Percentiles rank a stretch among this genome's conserved stretches.
Evolutionary conservation across 2,113 vertebrate genomes (phyloP).

Genomic region (Falcunculus frontatus): DNA sequence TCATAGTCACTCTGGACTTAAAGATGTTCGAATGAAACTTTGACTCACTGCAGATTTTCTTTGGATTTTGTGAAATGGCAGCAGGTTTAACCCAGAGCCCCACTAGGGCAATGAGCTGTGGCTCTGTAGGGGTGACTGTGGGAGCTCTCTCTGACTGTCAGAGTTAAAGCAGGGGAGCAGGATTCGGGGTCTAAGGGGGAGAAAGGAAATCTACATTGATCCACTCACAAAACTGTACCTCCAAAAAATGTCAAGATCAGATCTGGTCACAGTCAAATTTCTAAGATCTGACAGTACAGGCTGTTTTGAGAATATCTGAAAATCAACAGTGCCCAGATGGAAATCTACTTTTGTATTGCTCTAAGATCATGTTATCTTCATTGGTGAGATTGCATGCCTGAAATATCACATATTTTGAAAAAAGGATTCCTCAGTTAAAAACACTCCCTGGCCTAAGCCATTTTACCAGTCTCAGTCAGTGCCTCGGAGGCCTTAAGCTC

Average conservation of each 20-base stretch:
- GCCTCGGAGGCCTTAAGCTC: neutral
- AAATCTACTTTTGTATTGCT: neutral
- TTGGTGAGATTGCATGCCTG: neutral
- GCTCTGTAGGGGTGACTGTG: neutral
- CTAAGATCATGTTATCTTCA: neutral
- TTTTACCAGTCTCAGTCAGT: neutral
- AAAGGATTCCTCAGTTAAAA: neutral
- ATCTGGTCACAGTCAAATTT: neutral
- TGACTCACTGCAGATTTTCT: neutral
- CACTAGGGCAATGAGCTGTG: neutral
- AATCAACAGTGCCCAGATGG: neutral
- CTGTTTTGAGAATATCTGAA: neutral
- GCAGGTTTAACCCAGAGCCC: neutral
- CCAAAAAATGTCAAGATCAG: neutral
- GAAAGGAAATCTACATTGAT: neutral
- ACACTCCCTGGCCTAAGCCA: neutral
- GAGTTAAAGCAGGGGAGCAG: neutral
- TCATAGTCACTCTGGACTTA: neutral
- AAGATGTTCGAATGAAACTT: neutral
- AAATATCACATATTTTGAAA: neutral
- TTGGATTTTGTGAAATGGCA: neutral
- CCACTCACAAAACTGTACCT: neutral
- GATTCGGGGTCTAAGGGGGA: neutral
- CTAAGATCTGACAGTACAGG: neutral
- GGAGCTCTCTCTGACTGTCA: neutral